phyloP scores from a whole-genome alignment of 2,888 invertebrate species.

The Trissolcus japonicus region DNA sequence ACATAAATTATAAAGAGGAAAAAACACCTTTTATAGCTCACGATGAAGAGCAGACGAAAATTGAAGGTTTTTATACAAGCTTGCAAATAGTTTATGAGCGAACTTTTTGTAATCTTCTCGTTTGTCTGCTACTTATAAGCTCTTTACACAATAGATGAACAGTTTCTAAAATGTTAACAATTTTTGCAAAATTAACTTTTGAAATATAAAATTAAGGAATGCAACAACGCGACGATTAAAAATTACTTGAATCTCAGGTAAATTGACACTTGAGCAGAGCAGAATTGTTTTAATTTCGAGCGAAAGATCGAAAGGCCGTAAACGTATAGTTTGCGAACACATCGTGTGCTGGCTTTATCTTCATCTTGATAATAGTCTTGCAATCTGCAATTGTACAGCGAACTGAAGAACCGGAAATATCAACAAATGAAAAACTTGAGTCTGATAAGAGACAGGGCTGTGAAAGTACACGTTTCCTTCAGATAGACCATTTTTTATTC shows the following conservation, averaged over 20 bases:
- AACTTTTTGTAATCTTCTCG: too few relatives aligned
- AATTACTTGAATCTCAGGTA: neutral
- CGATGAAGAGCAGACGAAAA: too few relatives aligned
- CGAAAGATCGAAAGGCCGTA: conserved; percentile 18
- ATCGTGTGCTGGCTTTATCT: conserved; percentile 30
- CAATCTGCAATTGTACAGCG: conserved; percentile 44
- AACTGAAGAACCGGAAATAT: conserved; percentile 48
- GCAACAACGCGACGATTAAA: neutral
- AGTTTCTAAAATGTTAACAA: too few relatives aligned
- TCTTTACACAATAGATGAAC: too few relatives aligned
- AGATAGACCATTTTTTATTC: conserved; percentile 51
- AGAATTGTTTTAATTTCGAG: conserved; percentile 30
- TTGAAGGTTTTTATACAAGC: too few relatives aligned
- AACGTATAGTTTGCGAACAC: conserved; percentile 19
- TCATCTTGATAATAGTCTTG: conserved; percentile 40
- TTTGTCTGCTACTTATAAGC: too few relatives aligned
- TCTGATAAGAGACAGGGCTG: conserved; percentile 43
- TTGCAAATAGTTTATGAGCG: too few relatives aligned
- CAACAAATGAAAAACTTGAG: conserved; percentile 52
- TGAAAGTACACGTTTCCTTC: conserved; percentile 46
- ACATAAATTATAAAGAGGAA: too few relatives aligned
- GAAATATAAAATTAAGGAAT: too few relatives aligned
- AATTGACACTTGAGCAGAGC: conserved; percentile 24
- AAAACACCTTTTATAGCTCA: too few relatives aligned
- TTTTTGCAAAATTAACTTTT: too few relatives aligned